Conservation (phyloP, 1,140 invertebrate genomes). For the Apis cerana region DNA sequence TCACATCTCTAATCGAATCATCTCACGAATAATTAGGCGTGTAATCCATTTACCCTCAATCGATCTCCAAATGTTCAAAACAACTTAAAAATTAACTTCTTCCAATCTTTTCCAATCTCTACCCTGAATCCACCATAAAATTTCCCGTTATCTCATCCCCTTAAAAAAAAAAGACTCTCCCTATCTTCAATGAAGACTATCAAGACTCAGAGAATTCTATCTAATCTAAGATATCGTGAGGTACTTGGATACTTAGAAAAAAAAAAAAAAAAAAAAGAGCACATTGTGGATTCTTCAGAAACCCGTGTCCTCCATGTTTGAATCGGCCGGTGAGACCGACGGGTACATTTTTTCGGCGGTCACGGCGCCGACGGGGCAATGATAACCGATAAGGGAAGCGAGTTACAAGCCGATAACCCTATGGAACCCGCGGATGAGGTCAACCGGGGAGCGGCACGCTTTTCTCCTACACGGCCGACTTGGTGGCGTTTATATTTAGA, state of each 20-base stretch:
- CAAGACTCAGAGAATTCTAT: no score
- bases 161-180: no score
- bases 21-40: no score
- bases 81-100: background rate
- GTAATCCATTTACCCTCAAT: no score
- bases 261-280: background rate
- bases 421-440: slow-evolving; percentile 37
- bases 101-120: background rate
- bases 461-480: slow-evolving; percentile 44
- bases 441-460: slow-evolving; percentile 48
- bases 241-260: no score
- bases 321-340: slow-evolving; percentile 27
- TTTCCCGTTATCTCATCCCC: slow-evolving; percentile 1
- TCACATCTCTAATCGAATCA: no score
- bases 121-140: background rate
- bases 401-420: slow-evolving; percentile 51
- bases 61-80: no score
- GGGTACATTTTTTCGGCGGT: slow-evolving; percentile 39
- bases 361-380: slow-evolving; percentile 5
- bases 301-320: background rate
- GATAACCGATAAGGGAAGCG: slow-evolving; percentile 51
- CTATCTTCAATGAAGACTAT: no score
- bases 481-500: slow-evolving; percentile 60
- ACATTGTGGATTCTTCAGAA: background rate
- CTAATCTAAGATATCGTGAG: no score